phyloP scores from a whole-genome alignment of 2,797 vertebrate genomes.

The Amphiprion clarkii region DNA sequence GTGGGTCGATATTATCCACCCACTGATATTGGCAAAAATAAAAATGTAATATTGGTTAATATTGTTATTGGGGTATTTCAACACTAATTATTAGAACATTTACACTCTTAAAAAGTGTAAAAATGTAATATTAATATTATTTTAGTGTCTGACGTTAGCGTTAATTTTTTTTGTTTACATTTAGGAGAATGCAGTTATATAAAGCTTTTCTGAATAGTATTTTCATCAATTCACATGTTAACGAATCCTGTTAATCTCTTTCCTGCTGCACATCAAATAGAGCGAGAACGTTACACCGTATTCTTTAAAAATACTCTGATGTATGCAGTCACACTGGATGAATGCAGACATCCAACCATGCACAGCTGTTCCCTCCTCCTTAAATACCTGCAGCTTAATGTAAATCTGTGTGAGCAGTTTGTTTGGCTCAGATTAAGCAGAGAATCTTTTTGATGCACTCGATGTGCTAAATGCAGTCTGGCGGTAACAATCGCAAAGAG shows the following conservation, averaged over 20 bases:
- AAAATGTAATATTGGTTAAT: no score
- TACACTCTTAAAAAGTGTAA: not conserved
- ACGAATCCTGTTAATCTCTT: not conserved
- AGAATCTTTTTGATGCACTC: slow-evolving; percentile 26
- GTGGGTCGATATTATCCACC: no score
- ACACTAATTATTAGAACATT: not conserved
- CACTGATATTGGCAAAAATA: no score
- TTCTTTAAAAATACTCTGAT: not conserved
- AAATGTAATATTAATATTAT: not conserved
- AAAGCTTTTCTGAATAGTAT: no score
- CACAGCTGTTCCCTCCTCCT: slow-evolving; percentile 11
- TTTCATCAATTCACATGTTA: no score
- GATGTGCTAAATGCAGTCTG: slow-evolving; percentile 17
- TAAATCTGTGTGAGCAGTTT: slow-evolving; percentile 18
- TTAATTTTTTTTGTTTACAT: not conserved
- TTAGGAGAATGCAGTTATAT: no score
- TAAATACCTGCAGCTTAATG: slow-evolving; percentile 13
- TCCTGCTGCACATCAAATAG: not conserved
- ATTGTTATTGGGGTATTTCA: no score
- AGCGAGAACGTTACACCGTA: not conserved
- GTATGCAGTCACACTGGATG: not conserved
- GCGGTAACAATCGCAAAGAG: not conserved
- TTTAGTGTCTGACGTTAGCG: not conserved
- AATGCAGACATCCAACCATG: not conserved
- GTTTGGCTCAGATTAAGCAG: slow-evolving; percentile 29